These are phyloP conservation scores for Cotesia congregata DNA, from an alignment of 2,888 invertebrate genomes.

Conservation along the genomic window DNA sequence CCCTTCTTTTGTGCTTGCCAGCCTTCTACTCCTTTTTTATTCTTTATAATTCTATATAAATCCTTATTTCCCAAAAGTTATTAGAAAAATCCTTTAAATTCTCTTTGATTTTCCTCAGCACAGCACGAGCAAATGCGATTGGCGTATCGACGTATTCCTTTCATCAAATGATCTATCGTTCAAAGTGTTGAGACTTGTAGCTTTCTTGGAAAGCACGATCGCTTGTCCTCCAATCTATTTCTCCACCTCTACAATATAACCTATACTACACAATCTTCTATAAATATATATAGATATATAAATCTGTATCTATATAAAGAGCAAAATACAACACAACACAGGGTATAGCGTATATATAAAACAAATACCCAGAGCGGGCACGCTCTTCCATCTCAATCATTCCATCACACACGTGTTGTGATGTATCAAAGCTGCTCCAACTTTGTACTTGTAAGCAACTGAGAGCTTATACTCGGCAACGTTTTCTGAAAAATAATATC, in stretches of 20 bases:
- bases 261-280: too few relatives aligned
- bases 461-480: neutral
- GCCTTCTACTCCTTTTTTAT: neutral
- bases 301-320: too few relatives aligned
- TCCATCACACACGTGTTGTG: conserved; percentile 14
- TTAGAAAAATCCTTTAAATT: conserved; percentile 32
- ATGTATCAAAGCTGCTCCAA: conserved; percentile 7
- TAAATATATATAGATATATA: too few relatives aligned
- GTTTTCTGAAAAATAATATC: conserved; percentile 47
- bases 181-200: conserved; percentile 11
- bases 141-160: conserved; percentile 17
- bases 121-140: conserved; percentile 26
- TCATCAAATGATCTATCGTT: conserved; percentile 30
- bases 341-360: neutral
- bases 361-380: conserved; percentile 8
- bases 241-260: neutral
- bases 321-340: neutral
- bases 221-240: conserved; percentile 38
- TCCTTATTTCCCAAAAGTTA: conserved; percentile 36
- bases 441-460: neutral
- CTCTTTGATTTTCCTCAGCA: conserved; percentile 29
- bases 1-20: neutral
- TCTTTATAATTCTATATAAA: conserved; percentile 22
- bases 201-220: conserved; percentile 2
- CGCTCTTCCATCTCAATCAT: conserved; percentile 31